phyloP scores from a whole-genome alignment of 2,888 invertebrate genomes.

The Adelphocoris suturalis region DNA sequence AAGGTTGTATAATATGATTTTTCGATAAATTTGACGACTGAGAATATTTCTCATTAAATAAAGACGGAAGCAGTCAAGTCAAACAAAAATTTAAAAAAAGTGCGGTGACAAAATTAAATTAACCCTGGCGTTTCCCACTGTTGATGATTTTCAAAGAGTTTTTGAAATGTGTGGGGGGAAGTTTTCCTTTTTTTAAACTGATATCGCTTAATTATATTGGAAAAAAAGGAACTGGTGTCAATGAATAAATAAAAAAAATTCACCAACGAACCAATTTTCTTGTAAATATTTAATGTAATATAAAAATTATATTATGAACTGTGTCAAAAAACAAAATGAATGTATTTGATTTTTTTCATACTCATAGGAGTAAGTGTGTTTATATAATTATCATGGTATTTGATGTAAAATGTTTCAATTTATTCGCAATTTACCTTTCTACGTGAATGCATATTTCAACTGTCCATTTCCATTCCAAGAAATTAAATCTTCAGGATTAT shows the following conservation, averaged over 20 bases:
- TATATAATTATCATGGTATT: constrained; percentile 67
- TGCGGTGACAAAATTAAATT: neutral
- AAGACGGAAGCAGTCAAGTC: constrained; percentile 13
- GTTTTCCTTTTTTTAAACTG: constrained; percentile 20
- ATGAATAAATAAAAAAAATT: constrained; percentile 56
- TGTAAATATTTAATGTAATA: constrained; percentile 73
- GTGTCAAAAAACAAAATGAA: constrained; percentile 72
- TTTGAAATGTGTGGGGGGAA: constrained; percentile 51
- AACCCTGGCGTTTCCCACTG: constrained; percentile 7
- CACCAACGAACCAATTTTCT: constrained; percentile 73
- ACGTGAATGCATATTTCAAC: neutral
- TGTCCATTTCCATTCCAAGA: constrained; percentile 46
- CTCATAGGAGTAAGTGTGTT: constrained; percentile 72
- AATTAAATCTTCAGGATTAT: neutral
- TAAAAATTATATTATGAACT: constrained; percentile 69
- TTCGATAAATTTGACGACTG: neutral
- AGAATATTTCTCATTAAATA: neutral
- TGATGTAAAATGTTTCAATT: constrained; percentile 69
- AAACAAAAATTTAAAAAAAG: neutral
- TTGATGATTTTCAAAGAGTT: neutral
- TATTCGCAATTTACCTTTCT: constrained; percentile 46
- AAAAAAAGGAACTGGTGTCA: constrained; percentile 61
- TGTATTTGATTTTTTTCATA: constrained; percentile 73
- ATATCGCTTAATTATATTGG: constrained; percentile 42
- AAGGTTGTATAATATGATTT: neutral